Evolutionary conservation across 2,797 vertebrate genomes (phyloP), one percentile per base, ranked within the genome.

Genomic region (Rhynchonycteris naso): DNA sequence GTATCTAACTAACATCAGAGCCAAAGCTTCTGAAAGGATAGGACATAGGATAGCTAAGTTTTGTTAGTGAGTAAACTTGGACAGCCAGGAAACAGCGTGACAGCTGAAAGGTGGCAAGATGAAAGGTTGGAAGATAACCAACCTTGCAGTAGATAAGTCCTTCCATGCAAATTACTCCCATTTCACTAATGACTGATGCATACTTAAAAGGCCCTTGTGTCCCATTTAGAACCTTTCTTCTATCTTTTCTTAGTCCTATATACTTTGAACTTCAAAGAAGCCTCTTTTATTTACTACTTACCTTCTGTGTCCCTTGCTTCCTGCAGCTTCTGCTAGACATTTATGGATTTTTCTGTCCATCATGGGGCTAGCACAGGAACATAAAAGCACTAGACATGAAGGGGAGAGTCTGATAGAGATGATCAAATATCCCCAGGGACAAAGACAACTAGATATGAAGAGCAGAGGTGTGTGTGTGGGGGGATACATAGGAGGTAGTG

Each of bases 191-290:
- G 71, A 84, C 10, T 78, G 38, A 65, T 13, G 0, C 0, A 0
- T 3, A 65, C 21, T 65, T 69, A 43, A 22, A 78, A 72, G 7
- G n/a, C 75, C 33, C 52, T 61, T 4, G 56, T n/a, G 58, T 43
- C 59, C 35, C 74, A 82, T 30, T 65, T 47, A 35, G 1, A 61
- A 14, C 8, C 30, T 82, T 74, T 24, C n/a, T 52, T 26, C 71
- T 4, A 26, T 30, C 30, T 65, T 75, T 68, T 35, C 33, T 63
- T 38, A 88, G 13, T 63, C 35, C 33, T 75, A 18, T 72, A 54
- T 26, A 21, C 33, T 88, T 68, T 80, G 43, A 96, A 93, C 74
- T 82, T 71, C 74, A 93, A 83, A 93, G 66, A 82, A 52, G n/a
- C 22, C 35, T 18, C 26, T 90, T 80, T 88, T 88, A 82, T 90